A percentile compares a stretch with the other conserved stretches of the same genome.
phyloP scores from a whole-genome alignment of 2,797 vertebrate species.

The Cyprinodon diabolis region DNA sequence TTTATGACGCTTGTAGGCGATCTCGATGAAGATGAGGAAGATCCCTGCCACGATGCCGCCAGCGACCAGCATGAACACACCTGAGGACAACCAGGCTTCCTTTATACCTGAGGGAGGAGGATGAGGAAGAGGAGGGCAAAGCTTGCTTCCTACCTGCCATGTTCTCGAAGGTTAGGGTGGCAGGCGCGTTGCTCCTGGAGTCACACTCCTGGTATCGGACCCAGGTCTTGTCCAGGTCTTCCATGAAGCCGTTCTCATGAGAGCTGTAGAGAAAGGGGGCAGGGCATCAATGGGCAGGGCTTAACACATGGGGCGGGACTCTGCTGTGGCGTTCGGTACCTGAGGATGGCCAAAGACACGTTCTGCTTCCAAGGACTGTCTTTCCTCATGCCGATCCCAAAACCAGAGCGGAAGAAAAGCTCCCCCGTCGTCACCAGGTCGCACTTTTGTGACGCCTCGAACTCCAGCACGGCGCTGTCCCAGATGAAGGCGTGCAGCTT shows the following conservation, averaged over 20 bases:
- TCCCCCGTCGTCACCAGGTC: constrained; percentile 97
- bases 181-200: constrained; percentile 96
- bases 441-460: constrained; percentile 97
- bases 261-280: constrained; percentile 79
- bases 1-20: constrained; percentile 98
- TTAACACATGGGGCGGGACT: background rate
- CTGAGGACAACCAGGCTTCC: constrained; percentile 65
- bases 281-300: background rate
- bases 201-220: constrained; percentile 99
- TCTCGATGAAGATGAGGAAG: constrained; percentile 99
- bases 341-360: constrained; percentile 95
- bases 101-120: background rate
- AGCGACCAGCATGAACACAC: constrained; percentile 98
- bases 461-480: constrained; percentile 97
- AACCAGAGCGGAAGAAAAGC: constrained; percentile 97
- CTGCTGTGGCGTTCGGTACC: constrained; percentile 68
- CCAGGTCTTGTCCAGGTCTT: constrained; percentile 98
- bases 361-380: constrained; percentile 99
- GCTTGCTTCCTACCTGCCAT: constrained; percentile 89
- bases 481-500: constrained; percentile 98
- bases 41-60: constrained; percentile 97
- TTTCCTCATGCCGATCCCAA: constrained; percentile 98
- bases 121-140: background rate
- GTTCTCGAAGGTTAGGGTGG: constrained; percentile 98
- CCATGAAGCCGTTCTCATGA: constrained; percentile 98